A percentile compares a stretch with the other conserved stretches of the same genome.
Conservation (phyloP, 2,888 invertebrate species). For the Amphipyra tragopoginis region DNA sequence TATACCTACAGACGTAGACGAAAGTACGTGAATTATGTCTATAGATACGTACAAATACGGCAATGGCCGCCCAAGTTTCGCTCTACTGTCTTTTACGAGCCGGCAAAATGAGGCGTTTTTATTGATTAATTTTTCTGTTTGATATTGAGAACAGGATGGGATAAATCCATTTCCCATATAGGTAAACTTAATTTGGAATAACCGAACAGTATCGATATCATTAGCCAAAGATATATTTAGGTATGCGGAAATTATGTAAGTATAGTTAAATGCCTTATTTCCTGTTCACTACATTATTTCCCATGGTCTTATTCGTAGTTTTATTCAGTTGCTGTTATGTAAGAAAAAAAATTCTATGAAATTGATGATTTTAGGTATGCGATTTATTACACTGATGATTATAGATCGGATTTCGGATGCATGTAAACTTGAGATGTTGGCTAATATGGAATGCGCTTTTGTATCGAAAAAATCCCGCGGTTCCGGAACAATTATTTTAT, state of each 20-base stretch:
- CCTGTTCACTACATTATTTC: conserved; percentile 2
- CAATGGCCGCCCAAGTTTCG: conserved; percentile 22
- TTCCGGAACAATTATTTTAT: too few species aligned
- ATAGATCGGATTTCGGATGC: too few species aligned
- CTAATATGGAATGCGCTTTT: too few species aligned
- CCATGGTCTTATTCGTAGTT: too few species aligned
- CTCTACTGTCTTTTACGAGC: conserved; percentile 1
- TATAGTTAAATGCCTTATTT: neutral
- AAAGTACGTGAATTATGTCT: conserved; percentile 34
- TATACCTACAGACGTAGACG: conserved; percentile 35
- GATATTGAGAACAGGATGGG: conserved; percentile 5
- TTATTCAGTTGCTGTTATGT: too few species aligned
- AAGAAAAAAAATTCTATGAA: too few species aligned
- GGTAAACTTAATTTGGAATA: neutral
- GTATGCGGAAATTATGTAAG: neutral
- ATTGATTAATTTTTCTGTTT: conserved; percentile 2
- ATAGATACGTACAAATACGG: neutral
- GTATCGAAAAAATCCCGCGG: too few species aligned
- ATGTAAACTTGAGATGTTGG: too few species aligned
- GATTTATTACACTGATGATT: too few species aligned
- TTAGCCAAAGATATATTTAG: neutral
- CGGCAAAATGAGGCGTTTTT: neutral
- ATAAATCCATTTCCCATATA: conserved; percentile 8
- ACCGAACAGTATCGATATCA: neutral
- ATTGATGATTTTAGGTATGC: too few species aligned